Conservation (phyloP, 2,797 vertebrate species). For the Manis javanica region DNA sequence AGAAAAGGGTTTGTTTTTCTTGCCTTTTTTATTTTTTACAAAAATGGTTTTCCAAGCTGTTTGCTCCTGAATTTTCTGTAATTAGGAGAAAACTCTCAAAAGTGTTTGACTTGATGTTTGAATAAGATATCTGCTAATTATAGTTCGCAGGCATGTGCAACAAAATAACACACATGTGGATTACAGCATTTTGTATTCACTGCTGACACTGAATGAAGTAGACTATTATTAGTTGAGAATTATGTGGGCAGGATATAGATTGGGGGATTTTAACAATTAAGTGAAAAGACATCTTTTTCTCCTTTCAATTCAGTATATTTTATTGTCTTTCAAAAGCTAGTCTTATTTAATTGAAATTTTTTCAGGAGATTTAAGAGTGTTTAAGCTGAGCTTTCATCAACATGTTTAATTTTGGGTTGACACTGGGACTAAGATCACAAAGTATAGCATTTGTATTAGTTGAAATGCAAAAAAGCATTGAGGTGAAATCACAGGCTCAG, state of each 20-base stretch:
- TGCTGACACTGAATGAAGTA: conserved; percentile 69
- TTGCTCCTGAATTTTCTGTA: conserved; percentile 64
- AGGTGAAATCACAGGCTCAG: background rate
- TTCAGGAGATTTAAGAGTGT: conserved; percentile 37
- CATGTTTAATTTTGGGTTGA: conserved; percentile 36
- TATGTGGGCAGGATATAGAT: conserved; percentile 65
- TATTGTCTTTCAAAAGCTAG: conserved; percentile 51
- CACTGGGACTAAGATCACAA: background rate
- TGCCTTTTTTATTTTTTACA: background rate
- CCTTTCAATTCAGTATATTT: conserved; percentile 59
- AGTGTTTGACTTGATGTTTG: conserved; percentile 72
- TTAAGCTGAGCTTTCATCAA: conserved; percentile 53
- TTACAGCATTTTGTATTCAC: conserved; percentile 58
- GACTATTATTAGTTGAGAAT: conserved; percentile 76
- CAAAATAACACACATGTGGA: conserved; percentile 75
- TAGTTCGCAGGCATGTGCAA: conserved; percentile 67
- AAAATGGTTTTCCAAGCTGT: conserved; percentile 47
- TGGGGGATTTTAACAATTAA: conserved; percentile 68
- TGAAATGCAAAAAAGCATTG: background rate
- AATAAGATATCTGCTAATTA: conserved; percentile 77
- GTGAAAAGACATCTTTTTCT: conserved; percentile 65
- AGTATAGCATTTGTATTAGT: conserved; percentile 1
- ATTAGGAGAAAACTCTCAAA: conserved; percentile 60
- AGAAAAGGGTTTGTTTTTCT: conserved; percentile 39
- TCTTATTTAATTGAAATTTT: conserved; percentile 61